phyloP scores from a whole-genome alignment of 2,113 vertebrate species.

The Eudorcas thomsonii region DNA sequence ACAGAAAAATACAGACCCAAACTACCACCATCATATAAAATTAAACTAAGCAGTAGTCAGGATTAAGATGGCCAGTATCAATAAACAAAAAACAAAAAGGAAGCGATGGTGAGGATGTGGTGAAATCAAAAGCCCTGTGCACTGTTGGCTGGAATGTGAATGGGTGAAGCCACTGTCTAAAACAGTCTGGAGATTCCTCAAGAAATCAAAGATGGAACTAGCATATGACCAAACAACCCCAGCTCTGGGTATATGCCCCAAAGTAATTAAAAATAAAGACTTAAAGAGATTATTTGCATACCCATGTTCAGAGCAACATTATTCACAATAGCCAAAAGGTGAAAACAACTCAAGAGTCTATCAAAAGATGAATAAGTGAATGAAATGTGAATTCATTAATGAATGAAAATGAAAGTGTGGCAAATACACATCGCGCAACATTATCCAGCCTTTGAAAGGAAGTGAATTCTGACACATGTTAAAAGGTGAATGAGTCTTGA shows the following conservation, averaged over 20 bases:
- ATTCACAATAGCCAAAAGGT: neutral
- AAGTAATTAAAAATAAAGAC: neutral
- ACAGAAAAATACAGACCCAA: neutral
- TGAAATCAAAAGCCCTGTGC: neutral
- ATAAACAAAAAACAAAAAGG: neutral
- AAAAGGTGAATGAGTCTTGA: neutral
- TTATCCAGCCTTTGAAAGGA: neutral
- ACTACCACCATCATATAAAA: neutral
- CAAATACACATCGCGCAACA: neutral
- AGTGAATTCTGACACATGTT: neutral
- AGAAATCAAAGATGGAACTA: neutral
- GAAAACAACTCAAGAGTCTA: neutral
- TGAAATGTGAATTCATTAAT: neutral
- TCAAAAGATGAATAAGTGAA: neutral
- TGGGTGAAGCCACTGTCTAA: neutral
- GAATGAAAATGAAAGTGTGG: neutral
- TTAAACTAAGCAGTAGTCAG: neutral
- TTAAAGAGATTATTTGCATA: neutral
- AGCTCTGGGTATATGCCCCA: neutral
- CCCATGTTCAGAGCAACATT: neutral
- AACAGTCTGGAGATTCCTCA: neutral
- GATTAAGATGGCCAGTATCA: neutral
- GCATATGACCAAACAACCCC: neutral
- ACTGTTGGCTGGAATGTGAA: neutral
- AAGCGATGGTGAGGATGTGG: neutral